Conservation (phyloP, 1,140 invertebrate species). For the Leptinotarsa undecemlineata region DNA sequence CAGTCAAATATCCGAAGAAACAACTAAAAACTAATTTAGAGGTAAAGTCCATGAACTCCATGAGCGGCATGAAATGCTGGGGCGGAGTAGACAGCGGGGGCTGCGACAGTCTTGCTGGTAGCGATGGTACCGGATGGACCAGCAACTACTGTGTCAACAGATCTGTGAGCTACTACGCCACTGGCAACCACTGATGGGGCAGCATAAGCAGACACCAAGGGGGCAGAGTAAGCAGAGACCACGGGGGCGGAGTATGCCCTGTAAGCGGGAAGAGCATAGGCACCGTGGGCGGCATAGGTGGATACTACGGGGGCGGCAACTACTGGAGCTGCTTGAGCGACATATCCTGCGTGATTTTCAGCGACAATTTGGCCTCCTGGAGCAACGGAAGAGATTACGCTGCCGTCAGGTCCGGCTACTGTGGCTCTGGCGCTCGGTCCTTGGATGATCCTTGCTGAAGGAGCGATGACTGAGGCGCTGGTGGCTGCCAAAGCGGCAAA, state of each 20-base stretch:
- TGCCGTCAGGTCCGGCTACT: constrained; percentile 45
- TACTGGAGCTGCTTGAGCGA: constrained; percentile 34
- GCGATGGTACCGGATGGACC: constrained; percentile 41
- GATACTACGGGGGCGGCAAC: constrained; percentile 27
- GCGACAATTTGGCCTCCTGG: constrained; percentile 42
- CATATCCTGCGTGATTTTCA: constrained; percentile 36
- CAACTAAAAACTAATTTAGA: background rate
- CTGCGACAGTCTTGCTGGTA: constrained; percentile 23
- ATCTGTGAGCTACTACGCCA: constrained; percentile 23
- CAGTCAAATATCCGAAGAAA: too few relatives aligned
- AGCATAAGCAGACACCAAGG: constrained; percentile 19
- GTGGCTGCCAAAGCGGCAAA: constrained; percentile 36
- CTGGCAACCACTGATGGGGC: constrained; percentile 28
- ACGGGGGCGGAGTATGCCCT: constrained; percentile 24
- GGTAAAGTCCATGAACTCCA: constrained; percentile 12
- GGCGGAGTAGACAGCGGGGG: background rate
- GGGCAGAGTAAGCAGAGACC: constrained; percentile 14
- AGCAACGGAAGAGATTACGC: constrained; percentile 40
- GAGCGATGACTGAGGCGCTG: constrained; percentile 35
- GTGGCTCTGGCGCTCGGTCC: constrained; percentile 42
- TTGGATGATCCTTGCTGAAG: constrained; percentile 42
- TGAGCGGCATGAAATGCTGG: background rate
- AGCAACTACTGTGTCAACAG: constrained; percentile 29
- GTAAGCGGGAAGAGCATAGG: constrained; percentile 13
- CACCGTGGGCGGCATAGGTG: constrained; percentile 29